Conservation (phyloP, 2,113 vertebrate species). For the Machaerirhynchus nigripectus region DNA sequence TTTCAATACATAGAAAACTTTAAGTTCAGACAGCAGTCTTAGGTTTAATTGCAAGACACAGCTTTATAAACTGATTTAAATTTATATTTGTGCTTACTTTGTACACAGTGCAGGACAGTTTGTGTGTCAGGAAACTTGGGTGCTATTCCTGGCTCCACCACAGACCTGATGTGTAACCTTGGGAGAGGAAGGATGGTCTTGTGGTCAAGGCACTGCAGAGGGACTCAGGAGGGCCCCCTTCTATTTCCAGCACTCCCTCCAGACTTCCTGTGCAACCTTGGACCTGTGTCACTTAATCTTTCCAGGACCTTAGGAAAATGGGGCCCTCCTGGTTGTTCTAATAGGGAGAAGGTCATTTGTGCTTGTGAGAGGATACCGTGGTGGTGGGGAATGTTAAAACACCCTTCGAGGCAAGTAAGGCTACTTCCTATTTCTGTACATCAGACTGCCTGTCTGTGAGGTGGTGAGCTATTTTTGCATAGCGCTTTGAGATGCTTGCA, state of each 20-base stretch:
- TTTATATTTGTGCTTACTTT: not conserved
- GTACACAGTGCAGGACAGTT: not conserved
- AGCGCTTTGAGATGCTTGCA: not conserved
- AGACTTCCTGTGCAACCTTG: conserved; percentile 65
- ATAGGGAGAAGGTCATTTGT: conserved; percentile 19
- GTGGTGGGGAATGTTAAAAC: not conserved
- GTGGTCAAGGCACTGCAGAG: not conserved
- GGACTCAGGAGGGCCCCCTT: conserved; percentile 12
- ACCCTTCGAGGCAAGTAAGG: not conserved
- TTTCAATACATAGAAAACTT: not conserved
- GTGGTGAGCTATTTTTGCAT: conserved; percentile 22
- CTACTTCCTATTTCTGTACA: conserved; percentile 14
- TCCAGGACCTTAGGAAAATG: conserved; percentile 24
- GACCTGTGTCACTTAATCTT: conserved; percentile 59
- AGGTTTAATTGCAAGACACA: not conserved
- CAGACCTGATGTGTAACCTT: conserved; percentile 6
- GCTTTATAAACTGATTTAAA: not conserved
- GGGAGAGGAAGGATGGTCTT: conserved; percentile 59
- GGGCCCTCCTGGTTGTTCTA: conserved; percentile 21
- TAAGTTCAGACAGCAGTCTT: not conserved
- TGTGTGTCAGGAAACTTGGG: conserved; percentile 34
- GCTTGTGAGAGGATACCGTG: not conserved
- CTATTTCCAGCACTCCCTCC: conserved; percentile 57
- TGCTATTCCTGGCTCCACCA: conserved; percentile 49
- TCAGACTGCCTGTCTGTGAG: not conserved